Conservation (phyloP, 2,113 vertebrate genomes). For the Toxotes chatareus region DNA sequence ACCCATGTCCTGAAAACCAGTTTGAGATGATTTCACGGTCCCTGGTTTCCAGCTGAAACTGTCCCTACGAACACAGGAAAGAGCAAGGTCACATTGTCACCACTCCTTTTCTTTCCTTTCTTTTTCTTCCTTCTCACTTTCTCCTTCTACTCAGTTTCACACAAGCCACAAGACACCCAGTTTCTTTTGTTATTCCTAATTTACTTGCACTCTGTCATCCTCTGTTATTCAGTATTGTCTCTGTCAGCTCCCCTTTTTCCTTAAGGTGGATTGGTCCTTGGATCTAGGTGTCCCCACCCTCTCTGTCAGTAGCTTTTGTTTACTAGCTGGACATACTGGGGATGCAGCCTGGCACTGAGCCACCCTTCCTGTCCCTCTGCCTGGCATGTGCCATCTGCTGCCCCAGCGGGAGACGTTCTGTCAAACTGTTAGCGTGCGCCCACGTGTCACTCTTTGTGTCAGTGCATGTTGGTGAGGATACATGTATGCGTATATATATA, state of each 20-base stretch:
- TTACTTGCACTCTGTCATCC: not conserved
- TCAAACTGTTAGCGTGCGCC: constrained; percentile 42
- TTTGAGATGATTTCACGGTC: constrained; percentile 34
- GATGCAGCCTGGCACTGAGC: constrained; percentile 72
- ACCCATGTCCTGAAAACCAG: constrained; percentile 29
- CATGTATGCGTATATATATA: constrained; percentile 27
- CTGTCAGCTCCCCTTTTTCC: not conserved
- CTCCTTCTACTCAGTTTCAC: not conserved
- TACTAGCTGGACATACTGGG: constrained; percentile 63
- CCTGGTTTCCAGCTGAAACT: constrained; percentile 32
- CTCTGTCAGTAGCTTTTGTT: constrained; percentile 42
- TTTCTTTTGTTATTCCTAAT: constrained; percentile 6
- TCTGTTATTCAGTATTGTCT: not conserved
- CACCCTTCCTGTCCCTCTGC: constrained; percentile 59
- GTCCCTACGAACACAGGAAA: not conserved
- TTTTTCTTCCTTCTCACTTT: not conserved
- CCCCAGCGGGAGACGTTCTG: constrained; percentile 64
- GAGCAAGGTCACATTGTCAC: constrained; percentile 16
- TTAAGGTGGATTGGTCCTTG: not conserved
- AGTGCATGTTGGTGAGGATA: constrained; percentile 45
- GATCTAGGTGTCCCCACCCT: not conserved
- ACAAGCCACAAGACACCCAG: not conserved
- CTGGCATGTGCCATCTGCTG: constrained; percentile 79
- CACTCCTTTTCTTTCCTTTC: not conserved
- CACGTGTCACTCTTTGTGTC: constrained; percentile 26